phyloP scores from a whole-genome alignment of 2,797 vertebrate species.

The Diplodus puntazzo region DNA sequence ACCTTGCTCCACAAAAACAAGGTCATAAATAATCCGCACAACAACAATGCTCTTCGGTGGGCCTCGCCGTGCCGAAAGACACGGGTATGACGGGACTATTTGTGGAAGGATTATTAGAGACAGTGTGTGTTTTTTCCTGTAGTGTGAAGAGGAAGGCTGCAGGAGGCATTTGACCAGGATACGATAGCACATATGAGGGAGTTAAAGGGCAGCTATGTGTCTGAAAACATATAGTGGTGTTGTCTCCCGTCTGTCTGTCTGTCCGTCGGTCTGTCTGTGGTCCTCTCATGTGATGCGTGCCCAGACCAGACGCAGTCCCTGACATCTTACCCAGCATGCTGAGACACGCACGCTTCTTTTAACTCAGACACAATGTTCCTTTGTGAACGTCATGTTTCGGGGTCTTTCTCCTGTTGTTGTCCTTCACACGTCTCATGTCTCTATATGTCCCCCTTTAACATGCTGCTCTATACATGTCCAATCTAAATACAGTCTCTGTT shows the following conservation, averaged over 20 bases:
- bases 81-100: slow-evolving; percentile 68
- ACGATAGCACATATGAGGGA: slow-evolving; percentile 27
- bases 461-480: slow-evolving; percentile 20
- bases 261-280: slow-evolving; percentile 17
- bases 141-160: slow-evolving; percentile 55
- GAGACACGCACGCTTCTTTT: neutral
- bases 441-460: neutral
- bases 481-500: slow-evolving; percentile 68
- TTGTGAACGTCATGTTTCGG: slow-evolving; percentile 7
- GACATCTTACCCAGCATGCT: slow-evolving; percentile 1
- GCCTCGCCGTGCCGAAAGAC: slow-evolving; percentile 60
- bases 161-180: slow-evolving; percentile 51
- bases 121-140: slow-evolving; percentile 59
- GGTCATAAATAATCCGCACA: slow-evolving; percentile 60
- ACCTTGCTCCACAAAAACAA: slow-evolving; percentile 53
- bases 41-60: slow-evolving; percentile 59
- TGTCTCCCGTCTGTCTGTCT: slow-evolving; percentile 68
- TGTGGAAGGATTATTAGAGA: slow-evolving; percentile 58
- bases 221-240: slow-evolving; percentile 59
- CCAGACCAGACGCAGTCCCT: slow-evolving; percentile 27
- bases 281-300: slow-evolving; percentile 23
- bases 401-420: slow-evolving; percentile 7
- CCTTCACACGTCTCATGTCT: slow-evolving; percentile 36
- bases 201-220: slow-evolving; percentile 53
- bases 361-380: slow-evolving; percentile 18